Percentiles rank a stretch among this genome's conserved stretches.
phyloP scores from a whole-genome alignment of 2,888 invertebrate genomes.

The Cylindroiulus punctatus region DNA sequence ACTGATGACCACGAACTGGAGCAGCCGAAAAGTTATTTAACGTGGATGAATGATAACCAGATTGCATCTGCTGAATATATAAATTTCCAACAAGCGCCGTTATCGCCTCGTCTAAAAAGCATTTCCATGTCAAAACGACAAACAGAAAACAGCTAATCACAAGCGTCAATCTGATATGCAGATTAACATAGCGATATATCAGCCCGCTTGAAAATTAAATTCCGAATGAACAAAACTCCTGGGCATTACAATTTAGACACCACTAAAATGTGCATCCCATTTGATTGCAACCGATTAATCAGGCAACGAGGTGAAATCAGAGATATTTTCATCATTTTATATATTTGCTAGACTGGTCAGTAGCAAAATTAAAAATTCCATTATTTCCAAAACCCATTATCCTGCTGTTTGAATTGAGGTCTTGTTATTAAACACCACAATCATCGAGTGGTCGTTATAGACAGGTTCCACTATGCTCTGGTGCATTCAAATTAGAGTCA shows the following conservation, averaged over 20 bases:
- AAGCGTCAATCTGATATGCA: background rate
- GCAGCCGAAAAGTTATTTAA: background rate
- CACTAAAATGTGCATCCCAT: background rate
- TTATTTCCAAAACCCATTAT: no score
- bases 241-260: background rate
- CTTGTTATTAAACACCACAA: no score
- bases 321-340: no score
- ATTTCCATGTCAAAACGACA: background rate
- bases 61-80: conserved; percentile 10
- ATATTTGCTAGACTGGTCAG: background rate
- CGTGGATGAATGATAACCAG: conserved; percentile 24
- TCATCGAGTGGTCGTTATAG: no score
- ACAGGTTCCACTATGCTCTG: no score
- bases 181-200: background rate
- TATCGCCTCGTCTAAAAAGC: conserved; percentile 26
- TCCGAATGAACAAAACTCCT: background rate
- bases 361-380: background rate
- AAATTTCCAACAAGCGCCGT: conserved; percentile 8
- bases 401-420: no score
- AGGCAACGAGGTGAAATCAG: no score
- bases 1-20: background rate
- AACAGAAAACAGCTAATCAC: background rate
- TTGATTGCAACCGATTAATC: background rate
- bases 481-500: no score
- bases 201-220: background rate